Base-by-base conservation (phyloP, 1,140 invertebrate species). In the Glomeris maerens region DNA sequence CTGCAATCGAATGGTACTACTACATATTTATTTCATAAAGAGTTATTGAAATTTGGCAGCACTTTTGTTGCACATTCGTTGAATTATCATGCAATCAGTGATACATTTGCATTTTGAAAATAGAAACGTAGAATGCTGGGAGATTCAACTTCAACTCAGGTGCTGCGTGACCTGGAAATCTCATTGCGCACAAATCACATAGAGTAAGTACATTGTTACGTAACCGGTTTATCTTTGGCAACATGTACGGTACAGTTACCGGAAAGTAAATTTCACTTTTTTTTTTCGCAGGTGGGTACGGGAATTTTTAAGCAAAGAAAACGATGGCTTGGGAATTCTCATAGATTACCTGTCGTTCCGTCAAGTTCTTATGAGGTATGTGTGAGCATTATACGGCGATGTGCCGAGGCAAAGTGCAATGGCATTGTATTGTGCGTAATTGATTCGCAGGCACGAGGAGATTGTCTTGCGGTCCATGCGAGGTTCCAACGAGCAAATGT, bases 171-270 rank as follows among this genome's bases (percentile, higher is more conserved):
- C 73, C 74, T 99, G 58, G 94, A 98, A 74, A 98, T 98, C 62
- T 98, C 95, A 7, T 71, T 99, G 49, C 77, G 95, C 59, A 98
- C 95, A 40, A 98, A 98, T 74, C 89, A 95, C 66, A 98, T 99
- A 62, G 94, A 98, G 89, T 93, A 74, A 82, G 84, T 75, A 55
- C 31, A 51, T 42, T 3, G 23, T 13, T 56, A 26, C 27, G 25
- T 46, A 7, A 36, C 22, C 22, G 22, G 29, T 21, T 44, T 10
- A 7, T 44, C 10, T 36, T 36, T n/a, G 10, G 31, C n/a, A 13
- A 10, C 31, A 36, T 36, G n/a, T 36, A 36, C n/a, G 10, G n/a
- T n/a, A n/a, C n/a, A n/a, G n/a, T n/a, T n/a, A n/a, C n/a, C n/a
- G n/a, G n/a, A n/a, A n/a, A n/a, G n/a, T n/a, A n/a, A n/a, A n/a